Evolutionary conservation across 2,113 vertebrate species (phyloP).

Genomic region (Myanophis thanlyinensis): DNA sequence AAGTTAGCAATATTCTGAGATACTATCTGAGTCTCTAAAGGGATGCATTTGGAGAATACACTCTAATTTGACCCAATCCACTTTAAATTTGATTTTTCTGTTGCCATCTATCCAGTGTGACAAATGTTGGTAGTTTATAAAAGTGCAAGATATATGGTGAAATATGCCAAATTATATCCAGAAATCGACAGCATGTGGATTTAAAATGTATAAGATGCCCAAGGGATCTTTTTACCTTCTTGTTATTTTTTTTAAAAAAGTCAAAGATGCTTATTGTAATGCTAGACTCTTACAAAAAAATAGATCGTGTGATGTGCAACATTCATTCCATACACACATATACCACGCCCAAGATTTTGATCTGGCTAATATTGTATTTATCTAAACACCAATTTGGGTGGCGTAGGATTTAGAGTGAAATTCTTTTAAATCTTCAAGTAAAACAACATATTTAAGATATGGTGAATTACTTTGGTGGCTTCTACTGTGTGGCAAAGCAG

Average conservation of each 20-base stretch:
- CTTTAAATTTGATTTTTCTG: neutral
- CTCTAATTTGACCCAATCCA: neutral
- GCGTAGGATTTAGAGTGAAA: neutral
- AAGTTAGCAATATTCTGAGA: neutral
- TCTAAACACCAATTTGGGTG: neutral
- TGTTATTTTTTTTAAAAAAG: neutral
- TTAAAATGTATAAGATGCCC: neutral
- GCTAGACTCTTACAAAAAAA: neutral
- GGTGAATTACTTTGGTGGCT: neutral
- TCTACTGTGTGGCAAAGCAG: neutral
- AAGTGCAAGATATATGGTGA: neutral
- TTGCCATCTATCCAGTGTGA: neutral
- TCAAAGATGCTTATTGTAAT: neutral
- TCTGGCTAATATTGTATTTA: neutral
- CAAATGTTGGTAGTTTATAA: neutral
- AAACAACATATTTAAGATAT: neutral
- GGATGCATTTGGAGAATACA: neutral
- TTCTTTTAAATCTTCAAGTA: neutral
- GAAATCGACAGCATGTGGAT: neutral
- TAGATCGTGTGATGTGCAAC: neutral
- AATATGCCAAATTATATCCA: neutral
- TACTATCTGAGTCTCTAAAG: neutral
- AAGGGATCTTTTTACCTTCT: neutral
- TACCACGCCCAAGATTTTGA: neutral
- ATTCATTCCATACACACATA: neutral